Evolutionary conservation across 2,797 vertebrate genomes (phyloP).

Genomic region (Diplodus sargus): DNA sequence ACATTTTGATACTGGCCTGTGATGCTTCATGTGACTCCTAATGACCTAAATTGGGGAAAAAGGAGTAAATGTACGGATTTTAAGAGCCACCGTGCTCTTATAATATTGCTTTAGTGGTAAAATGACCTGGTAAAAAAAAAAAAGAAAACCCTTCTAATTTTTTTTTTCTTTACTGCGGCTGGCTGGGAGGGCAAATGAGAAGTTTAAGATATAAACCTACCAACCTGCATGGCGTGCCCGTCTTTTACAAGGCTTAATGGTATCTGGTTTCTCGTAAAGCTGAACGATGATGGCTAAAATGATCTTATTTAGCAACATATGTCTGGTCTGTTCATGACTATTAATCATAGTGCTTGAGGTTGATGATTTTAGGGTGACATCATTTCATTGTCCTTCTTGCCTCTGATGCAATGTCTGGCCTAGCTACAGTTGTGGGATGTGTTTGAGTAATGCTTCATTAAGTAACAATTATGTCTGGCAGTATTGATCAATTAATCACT

Average conservation of each 20-base stretch:
- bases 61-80: neutral
- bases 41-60: conserved; percentile 8
- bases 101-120: conserved; percentile 18
- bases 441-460: conserved; percentile 22
- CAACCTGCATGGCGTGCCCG: neutral
- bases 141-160: neutral
- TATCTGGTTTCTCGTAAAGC: conserved; percentile 28
- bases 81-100: neutral
- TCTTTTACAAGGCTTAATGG: conserved; percentile 24
- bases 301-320: conserved; percentile 22
- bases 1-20: conserved; percentile 19
- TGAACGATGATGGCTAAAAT: conserved; percentile 18
- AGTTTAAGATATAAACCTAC: conserved; percentile 26
- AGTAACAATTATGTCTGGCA: neutral
- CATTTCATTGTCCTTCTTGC: conserved; percentile 13
- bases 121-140: conserved; percentile 12
- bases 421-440: conserved; percentile 4
- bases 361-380: conserved; percentile 31
- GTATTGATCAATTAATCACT: conserved; percentile 15
- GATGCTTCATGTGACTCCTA: conserved; percentile 26
- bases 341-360: conserved; percentile 40
- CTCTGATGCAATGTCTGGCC: conserved; percentile 35
- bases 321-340: conserved; percentile 12
- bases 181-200: conserved; percentile 21
- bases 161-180: neutral